Conservation (phyloP, 1,140 invertebrate genomes). For the Ephestia elutella region DNA sequence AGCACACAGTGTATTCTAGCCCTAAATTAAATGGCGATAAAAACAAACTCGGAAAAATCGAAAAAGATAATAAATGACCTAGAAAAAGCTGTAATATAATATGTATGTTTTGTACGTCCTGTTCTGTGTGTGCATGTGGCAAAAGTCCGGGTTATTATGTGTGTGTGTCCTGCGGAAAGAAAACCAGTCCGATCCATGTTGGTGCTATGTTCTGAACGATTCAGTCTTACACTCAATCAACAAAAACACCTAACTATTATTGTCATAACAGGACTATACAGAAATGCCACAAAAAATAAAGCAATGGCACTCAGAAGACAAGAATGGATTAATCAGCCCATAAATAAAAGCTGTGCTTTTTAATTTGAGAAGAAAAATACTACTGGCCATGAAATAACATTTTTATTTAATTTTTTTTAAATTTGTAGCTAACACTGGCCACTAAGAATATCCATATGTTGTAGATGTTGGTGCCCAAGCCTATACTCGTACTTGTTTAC, state of each 20-base stretch:
- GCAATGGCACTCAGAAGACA: no score
- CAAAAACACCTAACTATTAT: slow-evolving; percentile 33
- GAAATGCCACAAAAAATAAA: no score
- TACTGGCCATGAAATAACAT: no score
- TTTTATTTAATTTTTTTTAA: no score
- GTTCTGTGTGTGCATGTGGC: slow-evolving; percentile 23
- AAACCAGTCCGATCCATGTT: slow-evolving; percentile 31
- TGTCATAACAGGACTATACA: no score
- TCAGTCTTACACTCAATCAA: slow-evolving; percentile 68
- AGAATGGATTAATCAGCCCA: no score
- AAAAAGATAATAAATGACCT: neutral
- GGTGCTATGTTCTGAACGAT: slow-evolving; percentile 59
- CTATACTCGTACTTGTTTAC: no score
- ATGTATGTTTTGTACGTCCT: slow-evolving; percentile 1
- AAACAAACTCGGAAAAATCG: neutral
- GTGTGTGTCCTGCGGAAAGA: slow-evolving; percentile 49
- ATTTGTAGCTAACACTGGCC: no score
- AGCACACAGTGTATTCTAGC: neutral
- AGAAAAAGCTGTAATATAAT: neutral
- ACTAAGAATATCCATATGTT: no score
- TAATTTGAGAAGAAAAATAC: no score
- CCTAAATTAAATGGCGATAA: slow-evolving; percentile 9
- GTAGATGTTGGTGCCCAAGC: no score
- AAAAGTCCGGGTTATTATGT: slow-evolving; percentile 26
- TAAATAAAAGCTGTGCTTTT: no score